phyloP scores from a whole-genome alignment of 2,797 vertebrate species.

The Heteromormyrus szaboi region DNA sequence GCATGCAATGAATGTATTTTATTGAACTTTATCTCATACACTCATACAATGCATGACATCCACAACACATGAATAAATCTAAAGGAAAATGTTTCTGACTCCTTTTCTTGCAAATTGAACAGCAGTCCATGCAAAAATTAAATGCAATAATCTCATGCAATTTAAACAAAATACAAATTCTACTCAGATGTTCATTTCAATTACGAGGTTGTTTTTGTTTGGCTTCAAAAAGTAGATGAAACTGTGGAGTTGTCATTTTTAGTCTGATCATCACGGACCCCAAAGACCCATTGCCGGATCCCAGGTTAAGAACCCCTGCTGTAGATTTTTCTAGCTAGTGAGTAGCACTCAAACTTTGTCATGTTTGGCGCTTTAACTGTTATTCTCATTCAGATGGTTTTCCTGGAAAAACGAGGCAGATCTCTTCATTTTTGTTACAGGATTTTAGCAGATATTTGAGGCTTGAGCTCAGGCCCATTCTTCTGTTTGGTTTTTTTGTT shows the following conservation, averaged over 20 bases:
- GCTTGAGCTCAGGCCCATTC: not conserved
- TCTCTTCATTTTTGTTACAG: not conserved
- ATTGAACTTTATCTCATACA: not conserved
- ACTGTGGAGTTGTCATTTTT: not conserved
- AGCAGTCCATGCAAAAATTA: not conserved
- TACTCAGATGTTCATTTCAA: not conserved
- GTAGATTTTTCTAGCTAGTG: not conserved
- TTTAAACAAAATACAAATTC: not conserved
- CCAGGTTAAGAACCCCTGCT: not conserved
- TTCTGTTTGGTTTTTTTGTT: not conserved
- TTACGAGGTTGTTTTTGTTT: not conserved
- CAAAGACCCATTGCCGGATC: not conserved
- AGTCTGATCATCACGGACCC: not conserved
- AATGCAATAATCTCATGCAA: not conserved
- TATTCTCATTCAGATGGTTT: not conserved
- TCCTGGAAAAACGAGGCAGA: not conserved
- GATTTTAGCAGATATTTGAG: not conserved
- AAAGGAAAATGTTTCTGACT: not conserved
- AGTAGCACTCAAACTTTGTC: not conserved
- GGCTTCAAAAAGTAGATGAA: not conserved
- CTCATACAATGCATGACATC: not conserved
- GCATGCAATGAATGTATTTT: not conserved
- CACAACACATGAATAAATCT: not conserved
- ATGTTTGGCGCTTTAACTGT: not conserved
- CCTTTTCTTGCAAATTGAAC: not conserved